Evolutionary conservation across 2,888 invertebrate genomes (phyloP), one percentile per base, ranked within the genome.

Genomic region (Pyrrhia umbra): DNA sequence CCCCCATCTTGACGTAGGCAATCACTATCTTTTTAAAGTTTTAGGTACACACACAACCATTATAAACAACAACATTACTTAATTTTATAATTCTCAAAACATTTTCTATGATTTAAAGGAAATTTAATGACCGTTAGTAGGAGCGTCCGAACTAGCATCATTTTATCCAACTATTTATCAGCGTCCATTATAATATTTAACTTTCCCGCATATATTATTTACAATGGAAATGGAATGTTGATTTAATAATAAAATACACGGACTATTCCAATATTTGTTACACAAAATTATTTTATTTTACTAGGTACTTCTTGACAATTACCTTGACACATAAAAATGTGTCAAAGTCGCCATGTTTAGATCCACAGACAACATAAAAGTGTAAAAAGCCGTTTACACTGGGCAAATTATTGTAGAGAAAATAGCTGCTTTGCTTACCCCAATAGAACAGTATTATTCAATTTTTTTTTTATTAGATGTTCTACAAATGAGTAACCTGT

Each of bases 131-230:
- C 82, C 80, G 82, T 86, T 86, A 87, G 79, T 86, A 87, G 79
- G 85, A 90, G 92, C 90, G 93, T 92, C 92, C 90, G 89, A 82
- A 89, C 84, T 68, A 91, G 81, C 91, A 93, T 92, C 82, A 80
- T 88, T 82, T 40, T 46, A 57, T 72, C 45, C 39, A 65, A 51
- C 10, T 40, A 63, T 39, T 8, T 52, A 25, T 25, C 16, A 10
- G 25, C 9, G 46, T 47, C 34, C 40, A 42, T 60, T 51, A 5
- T 9, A n/a, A 55, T 9, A 54, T 56, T 54, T 15, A 0, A 23
- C 6, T 50, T 62, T 60, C 30, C 59, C 50, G n/a, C 30, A 60
- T 65, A 55, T 27, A 16, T 18, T 52, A 43, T 8, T 6, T 16
- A 40, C 45, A 65, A 55, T 57, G 60, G 55, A 69, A 73, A 47